These are phyloP conservation scores for Chelon labrosus DNA, from an alignment of 2,797 vertebrate genomes.

Conservation along the genomic window DNA sequence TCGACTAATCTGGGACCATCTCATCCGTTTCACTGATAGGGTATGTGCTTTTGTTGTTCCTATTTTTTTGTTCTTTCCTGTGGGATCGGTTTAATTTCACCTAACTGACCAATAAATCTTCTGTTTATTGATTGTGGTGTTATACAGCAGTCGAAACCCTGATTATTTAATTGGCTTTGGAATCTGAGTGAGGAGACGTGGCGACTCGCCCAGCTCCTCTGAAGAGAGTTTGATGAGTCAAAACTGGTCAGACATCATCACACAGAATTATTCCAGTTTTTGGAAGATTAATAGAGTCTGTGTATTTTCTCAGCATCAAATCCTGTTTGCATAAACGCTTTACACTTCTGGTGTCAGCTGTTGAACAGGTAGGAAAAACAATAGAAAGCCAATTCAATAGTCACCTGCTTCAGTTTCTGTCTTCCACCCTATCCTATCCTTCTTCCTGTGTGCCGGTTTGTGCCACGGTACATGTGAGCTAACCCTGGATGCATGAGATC, in stretches of 20 bases:
- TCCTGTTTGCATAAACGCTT: slow-evolving; percentile 41
- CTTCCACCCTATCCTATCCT: slow-evolving; percentile 7
- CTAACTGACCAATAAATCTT: slow-evolving; percentile 51
- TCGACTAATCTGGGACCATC: slow-evolving; percentile 40
- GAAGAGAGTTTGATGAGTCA: slow-evolving; percentile 62
- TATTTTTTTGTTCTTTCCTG: slow-evolving; percentile 54
- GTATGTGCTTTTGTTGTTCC: slow-evolving; percentile 44
- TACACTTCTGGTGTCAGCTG: slow-evolving; percentile 29
- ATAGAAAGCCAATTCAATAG: slow-evolving; percentile 63
- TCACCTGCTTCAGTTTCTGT: slow-evolving; percentile 59
- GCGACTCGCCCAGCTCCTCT: slow-evolving; percentile 52
- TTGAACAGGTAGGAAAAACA: slow-evolving; percentile 61
- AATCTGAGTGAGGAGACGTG: slow-evolving; percentile 50
- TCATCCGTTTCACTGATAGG: slow-evolving; percentile 50
- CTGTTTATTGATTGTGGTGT: slow-evolving; percentile 67
- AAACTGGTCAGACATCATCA: slow-evolving; percentile 54
- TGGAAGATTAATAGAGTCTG: slow-evolving; percentile 36
- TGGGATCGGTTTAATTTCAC: slow-evolving; percentile 60
- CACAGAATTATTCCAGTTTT: slow-evolving; percentile 43
- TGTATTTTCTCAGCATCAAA: slow-evolving; percentile 33
- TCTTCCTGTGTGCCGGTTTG: slow-evolving; percentile 24
- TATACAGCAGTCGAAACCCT: slow-evolving; percentile 62
- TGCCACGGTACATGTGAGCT: slow-evolving; percentile 56
- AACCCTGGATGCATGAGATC: slow-evolving; percentile 39
- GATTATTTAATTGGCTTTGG: slow-evolving; percentile 72